phyloP scores from a whole-genome alignment of 1,140 invertebrate species.

The Drosophila lacertosa region DNA sequence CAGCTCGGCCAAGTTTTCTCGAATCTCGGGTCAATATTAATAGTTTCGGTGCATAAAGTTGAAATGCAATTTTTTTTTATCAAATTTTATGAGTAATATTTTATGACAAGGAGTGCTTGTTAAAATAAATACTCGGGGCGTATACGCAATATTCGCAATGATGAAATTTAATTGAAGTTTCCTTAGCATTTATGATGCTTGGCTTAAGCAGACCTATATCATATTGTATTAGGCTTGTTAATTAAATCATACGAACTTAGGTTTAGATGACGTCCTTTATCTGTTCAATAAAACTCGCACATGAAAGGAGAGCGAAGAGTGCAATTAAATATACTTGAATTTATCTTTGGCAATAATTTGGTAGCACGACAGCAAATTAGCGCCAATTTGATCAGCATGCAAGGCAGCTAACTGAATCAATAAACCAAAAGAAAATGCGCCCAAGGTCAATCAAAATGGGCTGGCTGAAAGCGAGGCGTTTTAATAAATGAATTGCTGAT shows the following conservation, averaged over 20 bases:
- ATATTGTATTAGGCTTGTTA: too few relatives aligned
- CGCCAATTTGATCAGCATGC: conserved; percentile 28
- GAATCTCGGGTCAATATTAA: conserved; percentile 49
- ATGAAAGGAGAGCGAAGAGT: conserved; percentile 24
- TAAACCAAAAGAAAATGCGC: conserved; percentile 50
- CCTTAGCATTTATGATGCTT: too few relatives aligned
- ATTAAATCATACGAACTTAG: too few relatives aligned
- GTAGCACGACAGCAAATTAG: conserved; percentile 55
- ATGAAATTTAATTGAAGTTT: neutral
- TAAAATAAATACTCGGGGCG: conserved; percentile 10
- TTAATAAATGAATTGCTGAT: conserved; percentile 74
- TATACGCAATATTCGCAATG: conserved; percentile 25
- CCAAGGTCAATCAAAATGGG: conserved; percentile 34
- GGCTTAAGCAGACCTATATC: too few relatives aligned
- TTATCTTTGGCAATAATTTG: conserved; percentile 53
- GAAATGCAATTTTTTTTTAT: conserved; percentile 9
- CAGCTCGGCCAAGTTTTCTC: conserved; percentile 38
- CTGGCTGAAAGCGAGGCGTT: conserved; percentile 36
- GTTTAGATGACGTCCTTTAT: too few relatives aligned
- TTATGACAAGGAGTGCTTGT: conserved; percentile 15
- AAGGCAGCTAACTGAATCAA: conserved; percentile 49
- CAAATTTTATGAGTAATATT: conserved; percentile 34
- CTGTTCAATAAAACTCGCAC: neutral
- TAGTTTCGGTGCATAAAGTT: conserved; percentile 22
- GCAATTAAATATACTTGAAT: conserved; percentile 54